Conservation (phyloP, 2,797 vertebrate genomes). For the Eulemur albifrons region DNA sequence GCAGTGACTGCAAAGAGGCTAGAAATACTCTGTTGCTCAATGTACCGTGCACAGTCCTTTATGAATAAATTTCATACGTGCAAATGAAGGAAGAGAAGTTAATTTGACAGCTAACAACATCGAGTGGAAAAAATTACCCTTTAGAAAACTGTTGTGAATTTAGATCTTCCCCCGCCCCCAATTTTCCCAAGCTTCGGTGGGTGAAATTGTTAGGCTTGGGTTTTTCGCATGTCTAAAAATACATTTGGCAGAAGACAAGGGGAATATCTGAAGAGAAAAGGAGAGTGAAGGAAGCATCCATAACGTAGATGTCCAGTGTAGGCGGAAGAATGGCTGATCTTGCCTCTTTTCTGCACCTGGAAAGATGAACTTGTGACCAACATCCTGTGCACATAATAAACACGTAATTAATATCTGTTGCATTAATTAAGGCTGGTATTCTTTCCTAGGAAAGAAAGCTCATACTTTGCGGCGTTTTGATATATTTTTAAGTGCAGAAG, state of each 20-base stretch:
- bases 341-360: no score
- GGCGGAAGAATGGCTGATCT: no score
- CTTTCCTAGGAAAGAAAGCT: no score
- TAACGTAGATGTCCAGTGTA: no score
- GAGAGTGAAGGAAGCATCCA: no score
- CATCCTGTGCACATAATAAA: no score
- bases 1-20: not conserved
- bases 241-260: no score
- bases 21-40: conserved; percentile 36
- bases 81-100: conserved; percentile 40
- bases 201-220: not conserved
- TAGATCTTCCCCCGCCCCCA: not conserved
- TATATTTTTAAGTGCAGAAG: not conserved
- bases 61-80: conserved; percentile 36
- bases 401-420: no score
- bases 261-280: no score
- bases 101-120: conserved; percentile 58
- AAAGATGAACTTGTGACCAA: no score
- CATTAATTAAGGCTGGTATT: no score
- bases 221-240: not conserved
- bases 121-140: not conserved
- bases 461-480: not conserved
- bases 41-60: not conserved
- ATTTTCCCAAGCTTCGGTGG: not conserved
- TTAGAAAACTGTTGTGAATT: conserved; percentile 15